Conservation (phyloP, 2,797 vertebrate genomes). For the Discoglossus pictus region DNA sequence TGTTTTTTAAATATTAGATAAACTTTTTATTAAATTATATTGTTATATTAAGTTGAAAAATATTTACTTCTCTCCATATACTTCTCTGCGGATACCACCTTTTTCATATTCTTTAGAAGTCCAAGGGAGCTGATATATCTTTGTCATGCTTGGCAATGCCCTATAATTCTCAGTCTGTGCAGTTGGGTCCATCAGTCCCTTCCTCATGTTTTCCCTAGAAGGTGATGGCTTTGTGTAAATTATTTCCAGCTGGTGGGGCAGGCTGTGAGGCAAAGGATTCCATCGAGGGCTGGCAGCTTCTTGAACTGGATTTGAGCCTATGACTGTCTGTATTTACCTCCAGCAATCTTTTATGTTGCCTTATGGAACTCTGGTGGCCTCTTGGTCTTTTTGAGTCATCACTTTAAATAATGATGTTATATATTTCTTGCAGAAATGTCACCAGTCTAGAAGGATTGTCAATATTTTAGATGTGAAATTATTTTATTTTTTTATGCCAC, state of each 20-base stretch:
- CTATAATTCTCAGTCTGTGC: background rate
- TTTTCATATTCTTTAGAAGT: constrained; percentile 1
- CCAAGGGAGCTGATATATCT: constrained; percentile 16
- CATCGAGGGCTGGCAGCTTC: constrained; percentile 12
- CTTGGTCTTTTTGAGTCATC: constrained; percentile 12
- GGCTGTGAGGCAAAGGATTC: constrained; percentile 38
- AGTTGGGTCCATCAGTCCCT: background rate
- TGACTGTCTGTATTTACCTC: constrained; percentile 9
- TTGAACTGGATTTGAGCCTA: background rate
- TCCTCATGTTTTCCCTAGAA: constrained; percentile 26
- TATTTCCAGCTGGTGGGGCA: constrained; percentile 37
- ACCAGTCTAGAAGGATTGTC: background rate
- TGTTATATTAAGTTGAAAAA: no score
- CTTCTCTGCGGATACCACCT: background rate
- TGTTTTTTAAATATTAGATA: no score
- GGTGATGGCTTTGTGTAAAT: constrained; percentile 21
- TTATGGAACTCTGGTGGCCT: constrained; percentile 21
- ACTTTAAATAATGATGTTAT: constrained; percentile 24
- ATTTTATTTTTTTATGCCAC: no score
- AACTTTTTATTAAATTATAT: no score
- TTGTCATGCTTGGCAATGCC: constrained; percentile 36
- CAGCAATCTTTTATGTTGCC: constrained; percentile 12
- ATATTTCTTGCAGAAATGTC: background rate
- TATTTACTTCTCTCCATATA: no score
- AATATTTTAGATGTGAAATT: background rate